Evolutionary conservation across 2,113 vertebrate genomes (phyloP), one percentile per base, ranked within the genome.

Genomic region (Hemiprocne comata): DNA sequence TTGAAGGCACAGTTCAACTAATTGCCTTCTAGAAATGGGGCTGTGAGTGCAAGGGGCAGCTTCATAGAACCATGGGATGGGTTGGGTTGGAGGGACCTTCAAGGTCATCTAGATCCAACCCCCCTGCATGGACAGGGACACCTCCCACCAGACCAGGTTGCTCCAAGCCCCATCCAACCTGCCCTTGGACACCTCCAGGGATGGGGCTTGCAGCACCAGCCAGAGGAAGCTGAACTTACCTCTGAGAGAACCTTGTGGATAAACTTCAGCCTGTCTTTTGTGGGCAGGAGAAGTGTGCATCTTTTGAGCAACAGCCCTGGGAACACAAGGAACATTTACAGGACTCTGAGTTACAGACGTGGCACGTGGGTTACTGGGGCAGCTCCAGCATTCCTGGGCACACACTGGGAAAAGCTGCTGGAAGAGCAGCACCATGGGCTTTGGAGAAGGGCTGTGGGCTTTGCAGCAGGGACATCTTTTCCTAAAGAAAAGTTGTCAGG

Each of bases 281-380:
- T 99, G 64, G 99, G 98, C 29, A 98, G 79, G 58, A 99, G 97
- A 65, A 99, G 92, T 0, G 99, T 99, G 76, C 98, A 99, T 87
- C 99, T 98, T 95, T 99, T 99, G 80, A 99, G 98, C 83, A 99
- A 94, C 85, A 99, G 67, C 48, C 99, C 99, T 99, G 94, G 54
- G 64, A 91, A 71, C 73, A 88, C n/a, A 89, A 91, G 1, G 1
- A 66, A 16, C 1, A 65, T 6, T 7, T 2, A 9, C 15, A 19
- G 1, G 10, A 6, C 21, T 34, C 4, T 73, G 74, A 84, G 97
- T 11, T 38, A 70, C 46, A 61, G 40, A 60, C 7, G 14, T 17
- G 62, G 62, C 20, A 10, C 69, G 19, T 4, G 44, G 42, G 3
- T 54, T 33, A 25, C 64, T 69, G 80, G 51, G 33, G 24, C 6